Percentiles rank a stretch among this genome's conserved stretches.
phyloP scores from a whole-genome alignment of 2,113 vertebrate genomes.

The Callionymus lyra region DNA sequence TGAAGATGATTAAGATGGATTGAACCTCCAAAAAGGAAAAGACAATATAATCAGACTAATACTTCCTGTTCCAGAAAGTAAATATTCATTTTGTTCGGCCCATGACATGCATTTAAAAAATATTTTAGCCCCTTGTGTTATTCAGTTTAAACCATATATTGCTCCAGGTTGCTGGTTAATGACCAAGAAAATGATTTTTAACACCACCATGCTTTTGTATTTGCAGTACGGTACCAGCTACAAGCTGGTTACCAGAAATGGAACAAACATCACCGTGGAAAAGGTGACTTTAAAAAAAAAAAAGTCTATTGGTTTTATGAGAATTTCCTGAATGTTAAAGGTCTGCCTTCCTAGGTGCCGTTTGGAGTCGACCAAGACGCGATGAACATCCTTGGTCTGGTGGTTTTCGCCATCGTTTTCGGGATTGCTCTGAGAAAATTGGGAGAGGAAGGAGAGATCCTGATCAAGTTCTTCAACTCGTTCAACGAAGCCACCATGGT shows the following conservation, averaged over 20 bases:
- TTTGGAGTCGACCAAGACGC: slow-evolving; percentile 63
- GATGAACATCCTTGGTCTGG: slow-evolving; percentile 88
- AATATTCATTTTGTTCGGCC: no score
- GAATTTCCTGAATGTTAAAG: neutral
- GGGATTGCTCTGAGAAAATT: slow-evolving; percentile 82
- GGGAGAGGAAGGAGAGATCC: slow-evolving; percentile 79
- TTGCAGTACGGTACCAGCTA: slow-evolving; percentile 70
- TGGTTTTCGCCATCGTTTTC: slow-evolving; percentile 82
- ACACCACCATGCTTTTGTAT: neutral
- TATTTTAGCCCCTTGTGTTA: neutral
- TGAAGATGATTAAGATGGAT: no score
- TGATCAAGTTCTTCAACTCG: slow-evolving; percentile 83
- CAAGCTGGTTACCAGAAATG: slow-evolving; percentile 31
- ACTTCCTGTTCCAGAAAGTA: no score
- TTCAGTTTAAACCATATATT: neutral
- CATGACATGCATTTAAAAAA: no score
- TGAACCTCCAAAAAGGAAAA: no score
- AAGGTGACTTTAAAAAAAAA: slow-evolving; percentile 55
- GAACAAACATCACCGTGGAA: slow-evolving; percentile 31
- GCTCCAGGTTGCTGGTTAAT: no score
- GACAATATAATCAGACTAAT: no score
- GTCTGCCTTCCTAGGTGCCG: slow-evolving; percentile 54
- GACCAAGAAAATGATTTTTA: no score
- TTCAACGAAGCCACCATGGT: slow-evolving; percentile 92
- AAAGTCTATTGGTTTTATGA: neutral